phyloP scores from a whole-genome alignment of 2,888 invertebrate species.

The Melinopterus prodromus region DNA sequence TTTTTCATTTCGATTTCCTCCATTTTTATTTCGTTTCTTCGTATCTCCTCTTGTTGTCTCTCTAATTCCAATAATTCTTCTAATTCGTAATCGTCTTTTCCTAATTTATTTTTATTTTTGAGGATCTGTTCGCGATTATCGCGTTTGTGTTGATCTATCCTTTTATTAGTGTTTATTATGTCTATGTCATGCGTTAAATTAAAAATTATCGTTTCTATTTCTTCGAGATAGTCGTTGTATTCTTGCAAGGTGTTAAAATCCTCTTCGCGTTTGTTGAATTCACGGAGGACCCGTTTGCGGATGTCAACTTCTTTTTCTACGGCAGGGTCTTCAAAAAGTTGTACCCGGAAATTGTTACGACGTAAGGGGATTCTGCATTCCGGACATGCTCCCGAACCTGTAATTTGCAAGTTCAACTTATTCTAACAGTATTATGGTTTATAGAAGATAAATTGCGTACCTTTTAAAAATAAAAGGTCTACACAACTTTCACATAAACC shows the following conservation, averaged over 20 bases:
- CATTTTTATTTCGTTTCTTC: conserved; percentile 75
- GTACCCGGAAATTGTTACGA: conserved; percentile 90
- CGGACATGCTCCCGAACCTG: conserved; percentile 93
- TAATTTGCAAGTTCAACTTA: conserved; percentile 42
- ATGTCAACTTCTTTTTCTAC: conserved; percentile 99
- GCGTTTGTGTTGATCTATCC: conserved; percentile 89
- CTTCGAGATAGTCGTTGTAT: conserved; percentile 97
- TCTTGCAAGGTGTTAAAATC: conserved; percentile 86
- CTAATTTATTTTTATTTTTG: conserved; percentile 80
- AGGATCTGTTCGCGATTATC: conserved; percentile 87
- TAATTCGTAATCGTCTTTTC: conserved; percentile 84
- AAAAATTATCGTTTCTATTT: conserved; percentile 90
- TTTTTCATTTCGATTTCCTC: conserved; percentile 76
- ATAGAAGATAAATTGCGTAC: conserved; percentile 56
- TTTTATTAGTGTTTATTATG: conserved; percentile 86
- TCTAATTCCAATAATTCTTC: conserved; percentile 87
- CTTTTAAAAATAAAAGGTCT: conserved; percentile 94
- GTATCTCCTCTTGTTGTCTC: conserved; percentile 77
- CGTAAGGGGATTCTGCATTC: conserved; percentile 90
- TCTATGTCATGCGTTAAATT: conserved; percentile 92
- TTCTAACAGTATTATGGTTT: conserved; percentile 21
- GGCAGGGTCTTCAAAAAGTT: conserved; percentile 94
- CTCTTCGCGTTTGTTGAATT: conserved; percentile 95
- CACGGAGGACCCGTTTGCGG: conserved; percentile 83
- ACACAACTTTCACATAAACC: conserved; percentile 98